Evolutionary conservation across 2,888 invertebrate species (phyloP), one percentile per base, ranked within the genome.

Genomic region (Drosophila nigritarsus): DNA sequence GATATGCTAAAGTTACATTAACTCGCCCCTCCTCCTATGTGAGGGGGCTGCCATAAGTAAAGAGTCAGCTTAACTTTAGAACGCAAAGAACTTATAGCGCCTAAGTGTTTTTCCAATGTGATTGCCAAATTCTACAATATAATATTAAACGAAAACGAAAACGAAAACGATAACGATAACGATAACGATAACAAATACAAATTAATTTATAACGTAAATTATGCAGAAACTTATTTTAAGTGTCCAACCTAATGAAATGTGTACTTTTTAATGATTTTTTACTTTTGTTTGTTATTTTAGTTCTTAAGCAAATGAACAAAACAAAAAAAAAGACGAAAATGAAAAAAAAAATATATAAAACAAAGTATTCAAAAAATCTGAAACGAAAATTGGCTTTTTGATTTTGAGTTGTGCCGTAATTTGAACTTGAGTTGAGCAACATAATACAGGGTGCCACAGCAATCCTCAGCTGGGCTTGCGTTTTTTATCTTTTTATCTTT

Each of bases 81-180:
- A 82, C 72, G 77, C 87, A 84, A 84, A 87, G 89, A 87, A 87
- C 86, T 87, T 87, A 85, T 87, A 87, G 87, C 58, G 75, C 62
- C 66, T 87, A 87, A 87, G 87, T 89, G 89, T 89, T 87, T 87
- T 89, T 89, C 87, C 89, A 87, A 87, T 87, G 87, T 87, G 87
- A 87, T 87, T 87, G 85, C 87, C 87, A 87, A 87, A 89, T 89
- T 87, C 89, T 89, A 89, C 87, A 83, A 80, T 70, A 83, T 80
- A 71, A 75, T 59, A 56, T 42, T 42, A 20, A 55, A 29, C 50
- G 62, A 60, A 20, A 55, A n/a, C 45, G 62, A 60, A 29, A 32
- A 68, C 20, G 51, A 55, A 55, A 45, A 61, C 18, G 24, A 53
- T 0, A 45, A 24, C 24, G 20, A 20, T 40, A 64, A 50, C n/a